Conservation (phyloP, 2,888 invertebrate genomes). For the Drosophila peninsularis region DNA sequence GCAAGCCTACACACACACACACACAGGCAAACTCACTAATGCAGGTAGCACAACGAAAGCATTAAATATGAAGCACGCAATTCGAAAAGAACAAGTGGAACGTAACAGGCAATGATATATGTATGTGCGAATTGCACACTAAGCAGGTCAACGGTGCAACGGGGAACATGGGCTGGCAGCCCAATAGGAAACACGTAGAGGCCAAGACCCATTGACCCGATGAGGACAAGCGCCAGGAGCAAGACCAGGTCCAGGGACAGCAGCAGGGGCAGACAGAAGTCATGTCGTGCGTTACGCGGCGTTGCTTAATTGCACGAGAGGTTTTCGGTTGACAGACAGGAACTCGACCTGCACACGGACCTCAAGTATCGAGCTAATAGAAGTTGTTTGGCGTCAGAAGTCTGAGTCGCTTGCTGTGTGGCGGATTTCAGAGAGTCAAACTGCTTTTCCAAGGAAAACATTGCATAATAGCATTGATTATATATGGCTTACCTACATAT, state of each 20-base stretch:
- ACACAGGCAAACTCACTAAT: conserved; percentile 17
- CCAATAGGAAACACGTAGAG: conserved; percentile 63
- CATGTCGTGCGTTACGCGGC: conserved; percentile 76
- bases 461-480: conserved; percentile 9
- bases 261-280: conserved; percentile 48
- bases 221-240: conserved; percentile 4
- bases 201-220: conserved; percentile 53
- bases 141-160: conserved; percentile 68
- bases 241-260: conserved; percentile 11
- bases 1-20: conserved; percentile 45
- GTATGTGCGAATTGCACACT: conserved; percentile 49
- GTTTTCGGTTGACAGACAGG: conserved; percentile 35
- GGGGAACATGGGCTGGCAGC: conserved; percentile 26
- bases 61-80: conserved; percentile 66
- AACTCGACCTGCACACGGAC: conserved; percentile 28
- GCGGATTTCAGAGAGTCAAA: conserved; percentile 22
- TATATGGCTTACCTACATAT: neutral
- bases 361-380: conserved; percentile 21
- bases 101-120: conserved; percentile 59
- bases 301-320: conserved; percentile 72
- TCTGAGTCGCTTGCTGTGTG: conserved; percentile 70
- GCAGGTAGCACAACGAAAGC: conserved; percentile 62
- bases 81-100: conserved; percentile 58
- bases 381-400: conserved; percentile 52
- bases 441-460: conserved; percentile 16